Percentiles rank a stretch among this genome's conserved stretches.
Conservation (phyloP, 1,140 invertebrate species). For the Carposina sasakii region DNA sequence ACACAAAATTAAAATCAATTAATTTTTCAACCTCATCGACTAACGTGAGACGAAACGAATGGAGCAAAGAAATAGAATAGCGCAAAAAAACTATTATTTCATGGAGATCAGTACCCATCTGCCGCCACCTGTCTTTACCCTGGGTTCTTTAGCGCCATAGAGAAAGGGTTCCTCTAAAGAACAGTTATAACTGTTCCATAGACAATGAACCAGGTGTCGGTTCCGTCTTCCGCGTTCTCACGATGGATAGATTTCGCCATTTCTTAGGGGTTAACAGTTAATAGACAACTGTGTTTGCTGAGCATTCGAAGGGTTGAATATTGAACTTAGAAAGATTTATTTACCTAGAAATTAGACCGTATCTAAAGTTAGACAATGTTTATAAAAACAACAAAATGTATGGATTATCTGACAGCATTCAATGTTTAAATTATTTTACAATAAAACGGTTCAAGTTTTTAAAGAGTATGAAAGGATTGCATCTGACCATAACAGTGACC, state of each 20-base stretch:
- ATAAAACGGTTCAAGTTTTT: too few relatives aligned
- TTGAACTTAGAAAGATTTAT: too few relatives aligned
- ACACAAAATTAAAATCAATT: slow-evolving; percentile 38
- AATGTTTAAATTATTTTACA: too few relatives aligned
- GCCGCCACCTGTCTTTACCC: slow-evolving; percentile 50
- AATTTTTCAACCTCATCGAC: slow-evolving; percentile 59
- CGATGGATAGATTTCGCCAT: slow-evolving; percentile 42
- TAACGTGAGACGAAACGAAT: slow-evolving; percentile 43
- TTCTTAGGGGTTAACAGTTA: slow-evolving; percentile 33
- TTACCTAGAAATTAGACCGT: too few relatives aligned
- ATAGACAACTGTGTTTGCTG: slow-evolving; percentile 47
- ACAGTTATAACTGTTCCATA: slow-evolving; percentile 48
- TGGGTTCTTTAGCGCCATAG: slow-evolving; percentile 37
- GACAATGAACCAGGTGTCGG: slow-evolving; percentile 43
- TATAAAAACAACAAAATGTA: too few relatives aligned
- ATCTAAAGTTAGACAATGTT: too few relatives aligned
- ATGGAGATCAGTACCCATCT: slow-evolving; percentile 60
- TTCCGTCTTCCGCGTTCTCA: slow-evolving; percentile 55
- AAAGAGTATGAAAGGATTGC: too few relatives aligned
- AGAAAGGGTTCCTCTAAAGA: slow-evolving; percentile 52
- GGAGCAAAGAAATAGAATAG: slow-evolving; percentile 32
- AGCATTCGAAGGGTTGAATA: slow-evolving; percentile 17
- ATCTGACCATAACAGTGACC: too few relatives aligned
- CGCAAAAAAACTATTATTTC: slow-evolving; percentile 61
- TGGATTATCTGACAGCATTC: too few relatives aligned